Percentiles rank a stretch among this genome's conserved stretches.
Conservation (phyloP, 2,797 vertebrate genomes). For the Xenopus petersii region DNA sequence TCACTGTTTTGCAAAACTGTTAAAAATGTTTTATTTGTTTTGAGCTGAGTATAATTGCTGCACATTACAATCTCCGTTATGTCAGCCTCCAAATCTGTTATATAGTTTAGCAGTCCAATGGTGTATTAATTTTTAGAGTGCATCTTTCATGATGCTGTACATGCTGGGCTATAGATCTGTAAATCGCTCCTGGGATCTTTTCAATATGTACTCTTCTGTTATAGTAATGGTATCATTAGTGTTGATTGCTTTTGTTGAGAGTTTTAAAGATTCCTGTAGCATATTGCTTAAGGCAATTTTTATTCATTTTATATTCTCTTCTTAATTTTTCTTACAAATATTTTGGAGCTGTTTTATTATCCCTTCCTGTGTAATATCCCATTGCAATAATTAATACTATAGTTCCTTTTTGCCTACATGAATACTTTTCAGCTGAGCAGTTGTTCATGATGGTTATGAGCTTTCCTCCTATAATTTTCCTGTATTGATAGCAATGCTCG, state of each 20-base stretch:
- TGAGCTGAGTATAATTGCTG: slow-evolving; percentile 23
- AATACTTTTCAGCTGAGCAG: slow-evolving; percentile 15
- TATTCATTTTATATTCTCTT: slow-evolving; percentile 11
- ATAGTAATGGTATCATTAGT: slow-evolving; percentile 58
- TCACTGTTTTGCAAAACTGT: slow-evolving; percentile 1
- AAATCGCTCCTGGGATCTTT: slow-evolving; percentile 11
- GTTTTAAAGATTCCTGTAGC: slow-evolving; percentile 51
- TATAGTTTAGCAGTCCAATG: slow-evolving; percentile 7
- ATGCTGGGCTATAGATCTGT: slow-evolving; percentile 17
- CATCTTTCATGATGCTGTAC: slow-evolving; percentile 2
- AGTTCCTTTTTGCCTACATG: slow-evolving; percentile 14
- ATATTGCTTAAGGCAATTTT: slow-evolving; percentile 44
- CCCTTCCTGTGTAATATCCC: slow-evolving; percentile 13
- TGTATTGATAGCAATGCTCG: slow-evolving; percentile 20
- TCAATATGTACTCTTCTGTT: slow-evolving; percentile 52
- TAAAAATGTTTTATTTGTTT: slow-evolving; percentile 18
- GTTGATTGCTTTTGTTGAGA: slow-evolving; percentile 58
- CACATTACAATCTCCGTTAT: slow-evolving; percentile 15
- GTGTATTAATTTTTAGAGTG: slow-evolving; percentile 22
- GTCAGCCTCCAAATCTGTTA: slow-evolving; percentile 4
- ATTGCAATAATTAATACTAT: slow-evolving; percentile 31
- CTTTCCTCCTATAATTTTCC: slow-evolving; percentile 13
- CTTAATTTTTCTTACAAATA: slow-evolving; percentile 20
- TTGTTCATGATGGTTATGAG: slow-evolving; percentile 14
- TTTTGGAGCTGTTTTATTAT: slow-evolving; percentile 45